Percentiles rank a stretch among this genome's conserved stretches.
phyloP scores from a whole-genome alignment of 30 jellyfish, hydroid and myxozoan genomes.

The Aurelia sp. region DNA sequence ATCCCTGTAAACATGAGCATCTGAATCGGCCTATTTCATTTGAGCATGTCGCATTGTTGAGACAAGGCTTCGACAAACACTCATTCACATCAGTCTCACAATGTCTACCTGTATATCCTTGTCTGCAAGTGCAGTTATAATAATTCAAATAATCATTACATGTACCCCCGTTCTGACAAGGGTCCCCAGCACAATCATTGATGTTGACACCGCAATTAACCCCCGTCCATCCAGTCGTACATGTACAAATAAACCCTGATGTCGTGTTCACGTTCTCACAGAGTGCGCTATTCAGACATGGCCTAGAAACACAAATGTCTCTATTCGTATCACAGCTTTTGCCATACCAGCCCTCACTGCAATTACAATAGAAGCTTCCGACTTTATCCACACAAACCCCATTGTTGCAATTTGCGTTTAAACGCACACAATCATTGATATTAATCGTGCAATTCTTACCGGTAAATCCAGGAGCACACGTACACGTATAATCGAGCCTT shows the following conservation, averaged over 20 bases:
- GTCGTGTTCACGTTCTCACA: conserved; percentile 70
- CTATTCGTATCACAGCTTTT: conserved; percentile 61
- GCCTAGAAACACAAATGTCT: conserved; percentile 55
- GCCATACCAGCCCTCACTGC: conserved; percentile 80
- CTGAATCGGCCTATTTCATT: conserved; percentile 52
- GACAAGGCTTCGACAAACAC: conserved; percentile 78
- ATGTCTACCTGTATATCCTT: conserved; percentile 69
- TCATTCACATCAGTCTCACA: conserved; percentile 72
- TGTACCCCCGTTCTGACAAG: conserved; percentile 69
- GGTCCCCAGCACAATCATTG: conserved; percentile 75
- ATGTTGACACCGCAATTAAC: conserved; percentile 49
- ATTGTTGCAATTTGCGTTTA: conserved; percentile 76
- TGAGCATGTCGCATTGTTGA: conserved; percentile 69
- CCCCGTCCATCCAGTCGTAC: conserved; percentile 76
- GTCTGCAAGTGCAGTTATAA: conserved; percentile 70
- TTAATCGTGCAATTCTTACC: conserved; percentile 72
- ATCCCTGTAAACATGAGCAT: conserved; percentile 69
- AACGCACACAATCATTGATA: conserved; percentile 65
- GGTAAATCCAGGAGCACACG: conserved; percentile 80
- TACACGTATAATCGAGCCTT: conserved; percentile 73
- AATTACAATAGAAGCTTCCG: conserved; percentile 77
- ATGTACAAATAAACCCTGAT: conserved; percentile 53
- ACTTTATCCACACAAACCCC: conserved; percentile 86
- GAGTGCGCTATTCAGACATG: conserved; percentile 59
- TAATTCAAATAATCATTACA: conserved; percentile 71